Percentiles rank a stretch among this genome's conserved stretches.
Conservation (phyloP, 1,140 invertebrate species). For the Sitophilus oryzae region DNA sequence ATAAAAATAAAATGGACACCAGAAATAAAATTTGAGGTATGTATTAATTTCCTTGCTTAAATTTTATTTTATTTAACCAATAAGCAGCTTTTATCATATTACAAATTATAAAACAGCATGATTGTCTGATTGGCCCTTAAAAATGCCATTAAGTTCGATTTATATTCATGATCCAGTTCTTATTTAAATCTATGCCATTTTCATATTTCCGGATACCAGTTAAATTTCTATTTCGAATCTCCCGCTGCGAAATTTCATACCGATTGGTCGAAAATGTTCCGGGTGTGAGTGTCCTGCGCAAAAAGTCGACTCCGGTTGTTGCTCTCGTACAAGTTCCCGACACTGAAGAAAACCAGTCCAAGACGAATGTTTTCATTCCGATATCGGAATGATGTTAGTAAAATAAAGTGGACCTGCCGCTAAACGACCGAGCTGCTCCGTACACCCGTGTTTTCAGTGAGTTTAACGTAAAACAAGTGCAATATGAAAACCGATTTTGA, state of each 20-base stretch:
- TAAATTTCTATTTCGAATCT: no score
- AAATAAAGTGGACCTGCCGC: slow-evolving; percentile 4
- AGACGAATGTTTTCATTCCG: slow-evolving; percentile 11
- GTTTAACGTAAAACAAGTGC: not conserved
- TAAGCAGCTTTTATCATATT: no score
- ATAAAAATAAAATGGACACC: no score
- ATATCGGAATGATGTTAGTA: slow-evolving; percentile 5
- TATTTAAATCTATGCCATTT: no score
- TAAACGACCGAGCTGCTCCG: not conserved
- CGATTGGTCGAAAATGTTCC: slow-evolving; percentile 4
- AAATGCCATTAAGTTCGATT: no score
- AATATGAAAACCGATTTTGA: not conserved
- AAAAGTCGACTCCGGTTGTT: slow-evolving; percentile 21
- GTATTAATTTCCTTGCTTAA: no score
- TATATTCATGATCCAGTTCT: no score
- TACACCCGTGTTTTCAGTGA: not conserved
- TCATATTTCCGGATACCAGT: no score
- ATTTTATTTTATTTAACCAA: no score
- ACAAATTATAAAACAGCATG: no score
- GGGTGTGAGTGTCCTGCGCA: slow-evolving; percentile 16
- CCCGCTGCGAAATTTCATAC: not conserved
- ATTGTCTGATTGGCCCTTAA: no score
- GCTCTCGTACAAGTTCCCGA: slow-evolving; percentile 12
- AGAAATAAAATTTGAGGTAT: no score
- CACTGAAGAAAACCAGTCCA: slow-evolving; percentile 2